Conservation (phyloP, 2,888 invertebrate genomes). For the Scaptomyza tumidula region DNA sequence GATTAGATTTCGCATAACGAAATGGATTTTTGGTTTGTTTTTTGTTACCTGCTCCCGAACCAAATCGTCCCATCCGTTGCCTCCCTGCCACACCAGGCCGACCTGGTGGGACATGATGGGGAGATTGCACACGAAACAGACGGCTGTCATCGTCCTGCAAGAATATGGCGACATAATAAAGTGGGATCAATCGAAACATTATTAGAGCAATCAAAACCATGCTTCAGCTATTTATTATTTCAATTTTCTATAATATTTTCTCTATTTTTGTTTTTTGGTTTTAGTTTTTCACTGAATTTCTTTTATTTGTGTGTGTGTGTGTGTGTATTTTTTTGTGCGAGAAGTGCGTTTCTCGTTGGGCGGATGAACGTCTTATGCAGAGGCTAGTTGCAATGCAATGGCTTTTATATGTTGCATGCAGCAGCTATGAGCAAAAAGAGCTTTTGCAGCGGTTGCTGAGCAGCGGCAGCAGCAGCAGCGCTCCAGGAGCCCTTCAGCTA, state of each 20-base stretch:
- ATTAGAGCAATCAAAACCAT: neutral
- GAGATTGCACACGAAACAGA: slow-evolving; percentile 98
- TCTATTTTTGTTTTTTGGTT: neutral
- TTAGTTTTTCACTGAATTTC: neutral
- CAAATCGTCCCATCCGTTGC: slow-evolving; percentile 97
- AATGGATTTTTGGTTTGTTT: too few species aligned
- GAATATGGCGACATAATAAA: slow-evolving; percentile 35
- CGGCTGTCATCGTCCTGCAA: slow-evolving; percentile 95
- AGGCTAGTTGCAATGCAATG: neutral
- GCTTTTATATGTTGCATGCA: neutral
- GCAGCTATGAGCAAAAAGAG: too few species aligned
- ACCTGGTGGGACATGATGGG: slow-evolving; percentile 97
- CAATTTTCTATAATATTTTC: neutral
- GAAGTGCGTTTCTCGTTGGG: neutral
- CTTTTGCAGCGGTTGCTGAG: too few species aligned
- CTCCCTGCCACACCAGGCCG: slow-evolving; percentile 96
- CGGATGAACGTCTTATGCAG: neutral
- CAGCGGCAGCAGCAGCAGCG: too few species aligned
- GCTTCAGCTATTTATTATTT: neutral
- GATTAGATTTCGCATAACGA: too few species aligned
- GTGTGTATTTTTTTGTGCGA: neutral
- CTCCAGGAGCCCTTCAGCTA: neutral
- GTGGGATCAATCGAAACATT: neutral
- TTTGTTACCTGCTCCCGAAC: slow-evolving; percentile 90
- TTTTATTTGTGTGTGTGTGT: too few species aligned